A percentile compares a stretch with the other conserved stretches of the same genome.
Evolutionary conservation across 2,113 vertebrate species (phyloP).

Genomic region (Elgaria multicarinata): DNA sequence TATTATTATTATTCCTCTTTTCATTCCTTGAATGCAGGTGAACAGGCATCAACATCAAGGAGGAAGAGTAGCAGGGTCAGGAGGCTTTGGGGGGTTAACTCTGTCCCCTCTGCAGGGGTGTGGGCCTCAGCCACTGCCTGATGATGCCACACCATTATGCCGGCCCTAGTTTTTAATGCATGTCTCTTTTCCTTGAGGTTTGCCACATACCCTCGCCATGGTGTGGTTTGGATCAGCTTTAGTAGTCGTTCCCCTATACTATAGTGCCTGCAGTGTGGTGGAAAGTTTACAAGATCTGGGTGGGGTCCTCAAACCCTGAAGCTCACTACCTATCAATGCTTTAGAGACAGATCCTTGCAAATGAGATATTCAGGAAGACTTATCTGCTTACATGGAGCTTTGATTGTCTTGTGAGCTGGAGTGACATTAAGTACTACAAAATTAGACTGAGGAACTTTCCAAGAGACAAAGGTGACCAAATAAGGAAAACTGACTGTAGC

Average conservation of each 20-base stretch:
- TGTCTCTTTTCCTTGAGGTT: background rate
- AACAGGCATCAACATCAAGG: background rate
- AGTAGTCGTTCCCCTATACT: background rate
- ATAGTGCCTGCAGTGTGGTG: background rate
- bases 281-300: background rate
- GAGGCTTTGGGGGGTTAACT: background rate
- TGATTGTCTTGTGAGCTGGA: background rate
- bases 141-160: background rate
- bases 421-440: background rate
- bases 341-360: background rate
- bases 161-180: background rate
- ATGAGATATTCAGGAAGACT: background rate
- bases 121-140: background rate
- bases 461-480: slow-evolving; percentile 2
- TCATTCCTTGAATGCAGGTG: background rate
- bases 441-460: slow-evolving; percentile 33
- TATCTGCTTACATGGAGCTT: background rate
- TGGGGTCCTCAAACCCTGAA: background rate
- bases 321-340: background rate
- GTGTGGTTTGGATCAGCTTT: background rate
- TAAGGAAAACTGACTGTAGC: background rate
- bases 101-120: background rate
- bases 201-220: background rate
- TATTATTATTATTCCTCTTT: too few relatives aligned
- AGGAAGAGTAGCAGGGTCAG: background rate